Evolutionary conservation across 2,888 invertebrate species (phyloP), one percentile per base, ranked within the genome.

Genomic region (Lamellibrachia columna): DNA sequence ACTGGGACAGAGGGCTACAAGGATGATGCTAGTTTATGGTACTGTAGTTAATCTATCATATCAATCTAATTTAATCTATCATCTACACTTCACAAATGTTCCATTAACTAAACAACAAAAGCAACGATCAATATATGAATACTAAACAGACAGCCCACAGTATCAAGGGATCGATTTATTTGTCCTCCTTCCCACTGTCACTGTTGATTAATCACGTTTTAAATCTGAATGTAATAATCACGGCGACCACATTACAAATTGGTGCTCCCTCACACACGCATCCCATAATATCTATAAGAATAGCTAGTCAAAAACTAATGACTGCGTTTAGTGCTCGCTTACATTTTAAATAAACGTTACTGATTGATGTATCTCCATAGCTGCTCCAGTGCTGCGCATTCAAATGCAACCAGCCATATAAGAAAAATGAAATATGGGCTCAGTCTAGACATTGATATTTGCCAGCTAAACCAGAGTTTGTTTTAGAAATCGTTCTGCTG

Each of bases 51-150:
- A 11, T 15, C 75, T 15, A 75, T 22, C 75, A 2, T 75, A 11
- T 75, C 75, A 22, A 22, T 75, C n/a, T 75, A 75, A 22, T n/a
- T 75, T n/a, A 22, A 22, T 75, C 75, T 75, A 75, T 75, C 75
- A 75, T n/a, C 15, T 15, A 60, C 75, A 75, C 75, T 75, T 75
- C 75, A 75, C 75, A 75, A 75, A 75, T 22, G 75, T 75, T 75
- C 75, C 75, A 75, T 75, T 75, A 75, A n/a, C 75, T 22, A 75
- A 75, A 75, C 75, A 75, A 75, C 75, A 75, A 75, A 75, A 22
- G 22, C 75, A 22, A 75, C 75, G 75, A 75, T 75, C 75, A 75
- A 75, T 75, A 75, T 75, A 75, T 75, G 75, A 75, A 75, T 75
- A 15, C 75, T 75, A 75, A 75, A 75, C 22, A 22, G 22, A 75